These are phyloP conservation scores for Oreortyx pictus DNA, from an alignment of 2,797 vertebrate genomes.

Conservation along the genomic window DNA sequence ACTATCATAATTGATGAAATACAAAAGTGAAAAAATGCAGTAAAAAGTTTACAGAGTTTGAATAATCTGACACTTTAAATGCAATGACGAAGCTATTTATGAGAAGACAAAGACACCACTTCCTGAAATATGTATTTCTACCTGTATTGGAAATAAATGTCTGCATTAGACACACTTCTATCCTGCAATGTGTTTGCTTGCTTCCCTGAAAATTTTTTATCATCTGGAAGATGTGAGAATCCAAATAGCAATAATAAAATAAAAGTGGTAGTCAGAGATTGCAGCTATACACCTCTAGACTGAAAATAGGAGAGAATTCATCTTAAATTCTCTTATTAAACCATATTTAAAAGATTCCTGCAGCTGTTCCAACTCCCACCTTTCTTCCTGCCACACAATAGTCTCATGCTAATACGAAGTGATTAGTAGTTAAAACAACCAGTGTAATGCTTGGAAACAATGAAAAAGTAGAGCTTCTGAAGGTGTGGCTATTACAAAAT, in stretches of 20 bases:
- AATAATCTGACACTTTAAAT: background rate
- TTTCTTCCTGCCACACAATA: background rate
- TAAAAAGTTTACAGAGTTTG: background rate
- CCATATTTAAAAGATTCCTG: background rate
- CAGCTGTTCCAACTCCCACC: background rate
- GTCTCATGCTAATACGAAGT: background rate
- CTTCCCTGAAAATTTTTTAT: background rate
- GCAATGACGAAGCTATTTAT: background rate
- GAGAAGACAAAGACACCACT: background rate
- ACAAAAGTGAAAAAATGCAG: fast-evolving
- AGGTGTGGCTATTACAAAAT: background rate
- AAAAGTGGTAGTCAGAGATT: background rate
- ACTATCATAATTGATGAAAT: background rate
- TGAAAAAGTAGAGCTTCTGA: background rate
- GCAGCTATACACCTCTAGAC: fast-evolving
- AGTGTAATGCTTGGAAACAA: background rate
- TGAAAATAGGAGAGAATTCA: background rate
- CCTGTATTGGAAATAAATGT: background rate
- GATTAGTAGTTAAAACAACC: background rate
- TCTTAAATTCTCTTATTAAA: background rate
- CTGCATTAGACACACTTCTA: background rate
- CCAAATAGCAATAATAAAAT: background rate
- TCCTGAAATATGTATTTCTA: background rate
- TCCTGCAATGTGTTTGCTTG: background rate
- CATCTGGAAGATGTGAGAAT: background rate